Conservation (phyloP, 2,113 vertebrate species). For the Phalacrocorax pelagicus region DNA sequence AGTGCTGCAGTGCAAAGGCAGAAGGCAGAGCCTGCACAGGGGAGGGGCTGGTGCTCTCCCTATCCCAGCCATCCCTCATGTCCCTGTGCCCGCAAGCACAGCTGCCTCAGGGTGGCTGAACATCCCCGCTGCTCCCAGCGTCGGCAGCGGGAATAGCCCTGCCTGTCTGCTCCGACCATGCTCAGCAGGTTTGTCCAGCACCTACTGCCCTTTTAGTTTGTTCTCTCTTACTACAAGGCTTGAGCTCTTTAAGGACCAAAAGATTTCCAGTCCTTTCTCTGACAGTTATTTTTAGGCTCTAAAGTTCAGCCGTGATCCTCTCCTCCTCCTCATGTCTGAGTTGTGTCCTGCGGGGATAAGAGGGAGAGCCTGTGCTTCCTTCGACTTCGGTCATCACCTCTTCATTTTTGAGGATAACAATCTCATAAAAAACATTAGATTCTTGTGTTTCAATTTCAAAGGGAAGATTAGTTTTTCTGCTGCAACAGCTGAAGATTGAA, state of each 20-base stretch:
- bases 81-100: background rate
- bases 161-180: background rate
- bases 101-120: background rate
- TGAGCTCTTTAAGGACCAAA: background rate
- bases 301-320: background rate
- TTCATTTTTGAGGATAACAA: background rate
- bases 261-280: background rate
- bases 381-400: background rate
- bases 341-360: background rate
- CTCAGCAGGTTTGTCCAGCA: background rate
- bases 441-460: background rate
- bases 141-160: fast-evolving
- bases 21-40: fast-evolving
- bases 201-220: background rate
- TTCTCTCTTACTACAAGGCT: background rate
- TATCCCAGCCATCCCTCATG: no score
- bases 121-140: background rate
- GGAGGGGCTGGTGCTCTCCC: fast-evolving
- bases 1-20: background rate
- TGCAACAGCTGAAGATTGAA: background rate
- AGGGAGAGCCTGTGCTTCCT: background rate
- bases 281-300: background rate
- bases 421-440: background rate
- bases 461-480: background rate
- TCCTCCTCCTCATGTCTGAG: background rate